Conservation (phyloP, 2,113 vertebrate genomes). For the Dolichotis patagonum region DNA sequence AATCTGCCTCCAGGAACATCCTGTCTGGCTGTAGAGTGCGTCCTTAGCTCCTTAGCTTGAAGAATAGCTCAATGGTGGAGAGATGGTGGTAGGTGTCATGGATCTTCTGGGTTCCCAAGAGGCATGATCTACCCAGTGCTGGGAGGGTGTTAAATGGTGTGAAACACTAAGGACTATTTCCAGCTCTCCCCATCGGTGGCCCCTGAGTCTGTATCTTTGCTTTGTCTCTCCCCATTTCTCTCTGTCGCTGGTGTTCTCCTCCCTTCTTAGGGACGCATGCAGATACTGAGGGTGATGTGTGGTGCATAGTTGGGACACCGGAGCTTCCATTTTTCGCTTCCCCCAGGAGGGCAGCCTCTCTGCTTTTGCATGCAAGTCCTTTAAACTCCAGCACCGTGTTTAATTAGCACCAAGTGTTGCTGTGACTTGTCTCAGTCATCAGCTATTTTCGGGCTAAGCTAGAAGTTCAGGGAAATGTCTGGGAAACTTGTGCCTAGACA, state of each 20-base stretch:
- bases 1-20: not conserved
- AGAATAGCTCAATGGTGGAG: not conserved
- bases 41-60: not conserved
- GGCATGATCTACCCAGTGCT: fast-evolving
- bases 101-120: not conserved
- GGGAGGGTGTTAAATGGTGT: not conserved
- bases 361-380: not conserved
- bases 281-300: not conserved
- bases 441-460: not conserved
- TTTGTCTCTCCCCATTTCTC: fast-evolving
- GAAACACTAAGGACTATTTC: not conserved
- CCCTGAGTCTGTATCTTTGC: not conserved
- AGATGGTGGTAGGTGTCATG: not conserved
- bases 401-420: not conserved
- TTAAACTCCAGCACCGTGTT: not conserved
- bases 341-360: not conserved
- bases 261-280: not conserved
- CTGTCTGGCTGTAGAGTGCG: constrained; percentile 24
- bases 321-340: not conserved
- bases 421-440: not conserved
- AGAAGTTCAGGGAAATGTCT: not conserved
- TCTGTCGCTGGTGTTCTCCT: not conserved
- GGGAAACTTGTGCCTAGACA: not conserved
- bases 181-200: not conserved
- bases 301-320: not conserved